Evolutionary conservation across 2,797 vertebrate species (phyloP).

Genomic region (Pangasius djambal): DNA sequence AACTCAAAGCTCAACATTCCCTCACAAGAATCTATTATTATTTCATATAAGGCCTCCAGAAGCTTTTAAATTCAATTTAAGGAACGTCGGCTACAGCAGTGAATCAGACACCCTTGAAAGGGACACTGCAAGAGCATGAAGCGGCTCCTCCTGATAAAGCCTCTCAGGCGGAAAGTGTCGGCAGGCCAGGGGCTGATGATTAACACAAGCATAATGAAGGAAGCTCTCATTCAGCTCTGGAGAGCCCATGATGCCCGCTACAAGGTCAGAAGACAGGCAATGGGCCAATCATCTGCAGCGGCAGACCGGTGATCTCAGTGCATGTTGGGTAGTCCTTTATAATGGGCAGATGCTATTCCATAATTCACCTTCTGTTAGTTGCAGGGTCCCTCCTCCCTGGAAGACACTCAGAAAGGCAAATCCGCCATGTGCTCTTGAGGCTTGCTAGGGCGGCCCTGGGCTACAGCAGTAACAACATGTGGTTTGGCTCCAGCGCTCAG

Average conservation of each 20-base stretch:
- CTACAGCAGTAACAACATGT: slow-evolving; percentile 73
- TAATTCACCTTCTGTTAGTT: slow-evolving; percentile 44
- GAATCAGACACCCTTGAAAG: slow-evolving; percentile 1
- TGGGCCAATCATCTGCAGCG: slow-evolving; percentile 57
- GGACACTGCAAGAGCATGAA: slow-evolving; percentile 13
- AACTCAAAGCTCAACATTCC: neutral
- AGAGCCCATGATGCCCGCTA: slow-evolving; percentile 61
- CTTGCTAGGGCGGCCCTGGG: slow-evolving; percentile 73
- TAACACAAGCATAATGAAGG: slow-evolving; percentile 67
- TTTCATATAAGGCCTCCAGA: neutral
- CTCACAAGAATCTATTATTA: neutral
- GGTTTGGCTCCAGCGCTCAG: slow-evolving; percentile 75
- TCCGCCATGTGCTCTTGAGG: slow-evolving; percentile 71
- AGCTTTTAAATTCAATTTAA: slow-evolving; percentile 19
- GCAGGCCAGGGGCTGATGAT: slow-evolving; percentile 52
- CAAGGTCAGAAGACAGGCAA: slow-evolving; percentile 73
- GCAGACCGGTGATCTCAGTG: slow-evolving; percentile 21
- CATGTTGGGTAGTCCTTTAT: slow-evolving; percentile 29
- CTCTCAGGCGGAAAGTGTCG: slow-evolving; percentile 42
- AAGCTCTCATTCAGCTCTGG: slow-evolving; percentile 69
- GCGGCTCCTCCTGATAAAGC: slow-evolving; percentile 38
- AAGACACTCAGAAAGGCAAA: slow-evolving; percentile 65
- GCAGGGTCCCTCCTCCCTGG: slow-evolving; percentile 56
- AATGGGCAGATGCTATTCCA: slow-evolving; percentile 36
- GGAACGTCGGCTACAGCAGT: slow-evolving; percentile 32